These are phyloP conservation scores for Sebastolobus altivelis DNA, from an alignment of 2,797 vertebrate species.

Conservation along the genomic window DNA sequence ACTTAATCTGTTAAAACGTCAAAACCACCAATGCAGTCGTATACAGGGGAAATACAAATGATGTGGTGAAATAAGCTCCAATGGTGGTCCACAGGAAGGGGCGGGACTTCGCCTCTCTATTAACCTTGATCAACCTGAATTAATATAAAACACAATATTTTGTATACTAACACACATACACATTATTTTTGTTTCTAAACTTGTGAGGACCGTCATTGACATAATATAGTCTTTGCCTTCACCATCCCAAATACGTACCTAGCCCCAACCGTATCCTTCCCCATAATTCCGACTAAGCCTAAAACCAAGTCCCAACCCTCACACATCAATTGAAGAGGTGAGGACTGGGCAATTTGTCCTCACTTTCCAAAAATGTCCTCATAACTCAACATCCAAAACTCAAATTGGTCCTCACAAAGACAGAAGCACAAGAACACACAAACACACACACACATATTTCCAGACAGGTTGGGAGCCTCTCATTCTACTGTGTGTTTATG, in stretches of 20 bases:
- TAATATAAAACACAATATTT: not conserved
- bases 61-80: too few relatives aligned
- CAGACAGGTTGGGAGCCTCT: conserved; percentile 16
- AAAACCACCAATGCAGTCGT: not conserved
- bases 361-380: not conserved
- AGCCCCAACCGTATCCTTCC: not conserved
- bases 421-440: not conserved
- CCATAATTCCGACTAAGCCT: not conserved
- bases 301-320: not conserved
- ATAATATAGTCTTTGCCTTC: not conserved
- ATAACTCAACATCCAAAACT: not conserved
- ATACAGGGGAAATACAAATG: too few relatives aligned
- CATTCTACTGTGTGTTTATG: conserved; percentile 40
- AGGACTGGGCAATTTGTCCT: not conserved
- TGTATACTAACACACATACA: not conserved
- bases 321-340: not conserved
- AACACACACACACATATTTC: conserved; percentile 1
- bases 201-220: not conserved
- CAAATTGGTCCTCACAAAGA: not conserved
- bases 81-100: too few relatives aligned
- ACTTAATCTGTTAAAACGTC: not conserved
- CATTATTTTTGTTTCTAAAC: not conserved
- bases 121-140: not conserved
- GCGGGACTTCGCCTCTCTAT: not conserved
- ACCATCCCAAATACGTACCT: not conserved